Evolutionary conservation across 2,888 invertebrate species (phyloP).

Genomic region (Melieria crassipennis): DNA sequence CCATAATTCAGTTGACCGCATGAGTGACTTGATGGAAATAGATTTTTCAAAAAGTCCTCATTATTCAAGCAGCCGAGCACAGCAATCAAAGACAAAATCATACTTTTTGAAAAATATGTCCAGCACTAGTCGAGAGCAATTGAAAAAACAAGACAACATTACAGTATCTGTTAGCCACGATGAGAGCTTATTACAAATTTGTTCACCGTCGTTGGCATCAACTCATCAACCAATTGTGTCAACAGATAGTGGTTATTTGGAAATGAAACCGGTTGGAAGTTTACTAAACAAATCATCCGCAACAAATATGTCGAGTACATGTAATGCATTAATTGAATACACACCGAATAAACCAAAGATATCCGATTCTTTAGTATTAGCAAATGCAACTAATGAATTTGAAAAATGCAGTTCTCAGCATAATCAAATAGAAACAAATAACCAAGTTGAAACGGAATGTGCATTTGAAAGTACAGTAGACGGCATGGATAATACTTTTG

Average conservation of each 20-base stretch:
- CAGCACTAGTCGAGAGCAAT: not conserved
- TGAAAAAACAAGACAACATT: not conserved
- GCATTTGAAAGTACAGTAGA: too few species aligned
- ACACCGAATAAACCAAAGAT: constrained; percentile 3
- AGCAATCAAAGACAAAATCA: too few species aligned
- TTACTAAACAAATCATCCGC: not conserved
- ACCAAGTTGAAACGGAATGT: too few species aligned
- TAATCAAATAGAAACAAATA: too few species aligned
- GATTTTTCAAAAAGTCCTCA: constrained; percentile 70
- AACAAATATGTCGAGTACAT: not conserved
- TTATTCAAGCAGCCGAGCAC: not conserved
- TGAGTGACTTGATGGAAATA: constrained; percentile 86
- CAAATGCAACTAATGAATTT: not conserved
- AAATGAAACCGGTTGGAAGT: constrained; percentile 69
- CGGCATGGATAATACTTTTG: too few species aligned
- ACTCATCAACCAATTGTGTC: not conserved
- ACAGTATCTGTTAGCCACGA: constrained; percentile 27
- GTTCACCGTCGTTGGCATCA: not conserved
- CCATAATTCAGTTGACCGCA: constrained; percentile 70
- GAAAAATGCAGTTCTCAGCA: too few species aligned
- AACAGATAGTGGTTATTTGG: constrained; percentile 69
- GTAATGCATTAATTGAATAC: constrained; percentile 10
- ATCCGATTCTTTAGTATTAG: constrained; percentile 26
- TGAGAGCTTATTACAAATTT: constrained; percentile 18
- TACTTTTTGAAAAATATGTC: not conserved